Conservation (phyloP, 1,140 invertebrate species). For the Bombus waltoni region DNA sequence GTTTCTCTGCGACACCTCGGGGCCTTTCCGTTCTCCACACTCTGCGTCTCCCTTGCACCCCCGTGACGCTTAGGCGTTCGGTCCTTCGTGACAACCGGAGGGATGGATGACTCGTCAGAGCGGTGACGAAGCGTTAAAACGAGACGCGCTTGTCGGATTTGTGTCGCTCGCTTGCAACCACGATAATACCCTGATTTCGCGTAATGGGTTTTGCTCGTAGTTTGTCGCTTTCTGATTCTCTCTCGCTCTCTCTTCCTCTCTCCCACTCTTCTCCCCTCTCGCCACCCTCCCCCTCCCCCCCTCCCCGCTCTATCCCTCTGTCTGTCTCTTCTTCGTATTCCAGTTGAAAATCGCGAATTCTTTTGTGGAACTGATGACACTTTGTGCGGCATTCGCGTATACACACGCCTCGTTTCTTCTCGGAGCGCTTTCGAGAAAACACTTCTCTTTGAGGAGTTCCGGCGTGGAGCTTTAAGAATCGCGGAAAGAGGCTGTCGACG, state of each 20-base stretch:
- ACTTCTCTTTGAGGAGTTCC: neutral
- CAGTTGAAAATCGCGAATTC: neutral
- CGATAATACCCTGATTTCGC: conserved; percentile 41
- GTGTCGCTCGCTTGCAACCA: conserved; percentile 42
- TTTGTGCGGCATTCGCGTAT: neutral
- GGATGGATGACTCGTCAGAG: conserved; percentile 28
- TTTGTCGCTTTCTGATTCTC: conserved; percentile 19
- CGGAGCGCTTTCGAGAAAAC: neutral
- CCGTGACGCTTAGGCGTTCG: neutral
- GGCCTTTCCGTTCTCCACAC: no score
- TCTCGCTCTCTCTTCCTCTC: no score
- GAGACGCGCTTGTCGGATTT: conserved; percentile 44
- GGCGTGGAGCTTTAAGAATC: no score
- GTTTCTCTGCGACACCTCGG: no score
- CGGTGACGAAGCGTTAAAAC: conserved; percentile 52
- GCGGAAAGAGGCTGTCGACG: neutral
- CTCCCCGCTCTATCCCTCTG: no score
- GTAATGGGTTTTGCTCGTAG: conserved; percentile 37
- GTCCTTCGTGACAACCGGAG: neutral
- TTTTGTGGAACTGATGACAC: neutral
- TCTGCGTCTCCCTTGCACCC: neutral
- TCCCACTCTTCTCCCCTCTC: neutral
- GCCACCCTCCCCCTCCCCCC: no score
- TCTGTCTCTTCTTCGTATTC: neutral
- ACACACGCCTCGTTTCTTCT: neutral